These are phyloP conservation scores for Antheraea assamensis DNA, from an alignment of 2,888 invertebrate species.

Conservation along the genomic window DNA sequence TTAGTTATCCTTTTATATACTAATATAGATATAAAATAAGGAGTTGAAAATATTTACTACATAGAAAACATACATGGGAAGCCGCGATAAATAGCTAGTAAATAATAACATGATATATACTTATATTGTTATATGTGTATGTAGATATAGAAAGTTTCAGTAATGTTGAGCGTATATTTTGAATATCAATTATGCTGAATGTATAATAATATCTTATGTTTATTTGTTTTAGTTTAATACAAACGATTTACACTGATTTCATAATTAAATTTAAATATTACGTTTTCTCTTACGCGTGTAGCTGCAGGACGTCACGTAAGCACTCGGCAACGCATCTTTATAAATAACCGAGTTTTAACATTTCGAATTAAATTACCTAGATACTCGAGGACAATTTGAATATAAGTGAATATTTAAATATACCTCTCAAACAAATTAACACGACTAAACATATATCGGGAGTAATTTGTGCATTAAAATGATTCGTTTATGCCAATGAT, in stretches of 20 bases:
- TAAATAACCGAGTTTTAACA: slow-evolving; percentile 13
- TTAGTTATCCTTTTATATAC: too few relatives aligned
- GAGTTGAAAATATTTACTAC: too few relatives aligned
- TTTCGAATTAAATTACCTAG: slow-evolving; percentile 3
- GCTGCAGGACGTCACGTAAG: slow-evolving; percentile 21
- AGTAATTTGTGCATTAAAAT: slow-evolving; percentile 19
- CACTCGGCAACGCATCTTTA: slow-evolving; percentile 17
- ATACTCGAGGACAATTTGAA: background rate
- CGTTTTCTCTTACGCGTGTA: slow-evolving; percentile 21
- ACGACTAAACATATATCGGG: background rate
- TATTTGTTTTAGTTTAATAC: background rate
- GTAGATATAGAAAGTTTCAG: too few relatives aligned
- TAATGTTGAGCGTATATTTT: too few relatives aligned
- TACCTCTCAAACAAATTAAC: background rate
- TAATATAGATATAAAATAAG: too few relatives aligned
- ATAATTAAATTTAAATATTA: background rate
- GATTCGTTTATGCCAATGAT: slow-evolving; percentile 31
- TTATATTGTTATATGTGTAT: too few relatives aligned
- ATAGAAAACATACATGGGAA: too few relatives aligned
- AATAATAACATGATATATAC: too few relatives aligned
- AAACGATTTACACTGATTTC: background rate
- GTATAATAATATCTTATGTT: background rate
- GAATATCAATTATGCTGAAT: too few relatives aligned
- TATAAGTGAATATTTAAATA: slow-evolving; percentile 1
- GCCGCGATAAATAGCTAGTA: too few relatives aligned